phyloP scores from a whole-genome alignment of 2,888 invertebrate genomes.

The Rotaria macrura region DNA sequence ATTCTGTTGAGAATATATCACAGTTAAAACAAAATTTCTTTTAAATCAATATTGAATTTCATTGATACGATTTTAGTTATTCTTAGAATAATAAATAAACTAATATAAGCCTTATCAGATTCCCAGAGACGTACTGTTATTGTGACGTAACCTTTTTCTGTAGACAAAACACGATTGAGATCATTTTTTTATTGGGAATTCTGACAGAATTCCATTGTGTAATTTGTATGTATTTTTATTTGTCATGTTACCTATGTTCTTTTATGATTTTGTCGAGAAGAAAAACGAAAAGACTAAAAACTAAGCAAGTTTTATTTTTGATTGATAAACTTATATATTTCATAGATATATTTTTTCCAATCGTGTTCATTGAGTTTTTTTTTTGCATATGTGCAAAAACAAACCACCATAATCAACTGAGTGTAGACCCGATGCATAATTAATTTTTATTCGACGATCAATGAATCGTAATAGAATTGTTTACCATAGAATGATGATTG shows the following conservation, averaged over 20 bases:
- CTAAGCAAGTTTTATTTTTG: too few species aligned
- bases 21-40: not conserved
- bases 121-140: not conserved
- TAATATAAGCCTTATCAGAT: not conserved
- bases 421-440: not conserved
- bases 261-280: too few species aligned
- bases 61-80: not conserved
- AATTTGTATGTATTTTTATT: too few species aligned
- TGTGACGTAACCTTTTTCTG: not conserved
- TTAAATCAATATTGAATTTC: not conserved
- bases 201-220: not conserved
- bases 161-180: not conserved
- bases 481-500: not conserved
- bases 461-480: not conserved
- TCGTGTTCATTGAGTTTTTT: too few species aligned
- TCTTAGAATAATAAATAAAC: not conserved
- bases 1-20: not conserved
- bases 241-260: too few species aligned
- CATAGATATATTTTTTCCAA: too few species aligned
- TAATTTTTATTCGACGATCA: conserved; percentile 5
- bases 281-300: too few species aligned
- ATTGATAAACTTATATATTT: too few species aligned
- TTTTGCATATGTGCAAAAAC: conserved; percentile 57
- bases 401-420: not conserved
- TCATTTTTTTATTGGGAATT: not conserved